Base-by-base conservation (phyloP, 2,888 invertebrate genomes). In the Drosophila gaucha region DNA sequence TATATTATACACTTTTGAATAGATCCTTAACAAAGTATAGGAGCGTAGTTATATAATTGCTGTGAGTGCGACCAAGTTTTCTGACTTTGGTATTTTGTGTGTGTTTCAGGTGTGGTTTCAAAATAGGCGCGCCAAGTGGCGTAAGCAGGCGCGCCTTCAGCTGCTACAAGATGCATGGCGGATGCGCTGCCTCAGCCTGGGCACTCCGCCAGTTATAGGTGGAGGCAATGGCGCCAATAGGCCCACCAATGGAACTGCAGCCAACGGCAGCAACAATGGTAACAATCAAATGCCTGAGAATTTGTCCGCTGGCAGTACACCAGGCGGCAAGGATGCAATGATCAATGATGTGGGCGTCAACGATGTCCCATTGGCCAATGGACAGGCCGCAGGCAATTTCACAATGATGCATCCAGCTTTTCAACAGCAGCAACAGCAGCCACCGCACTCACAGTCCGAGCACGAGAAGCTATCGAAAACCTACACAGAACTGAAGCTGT, bases 91-190 rank as follows among this genome's bases (percentile, higher is more conserved):
- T 44, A 10, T 33, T 46, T 58, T 39, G 26, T 39, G n/a, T 39
- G 26, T 39, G n/a, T 60, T 63, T 2, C 90, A 96, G 96, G 97
- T 97, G 20, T 97, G 97, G 97, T 97, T 97, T 92, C 97, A 97
- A 93, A 97, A 97, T 90, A 93, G 97, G 38, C 93, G 97, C 51
- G 97, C 97, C 5, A 97, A 97, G 91, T 97, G 97, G 97, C 94
- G 97, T 16, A 97, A 97, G 90, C 97, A 97, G 89, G 97, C 97
- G 1, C 94, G 97, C 0, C 92, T 97, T 63, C 97, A 97, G 88
- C 92, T 97, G 51, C 92, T 97, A 18, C 97, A 97, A 89, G 97
- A 97, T 88, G 97, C 97, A 1, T 97, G 97, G 97, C 92, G 97
- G 78, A 97, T 97, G 96, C 94, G 97, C 67, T 97, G 97, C 89